Evolutionary conservation across 2,113 vertebrate genomes (phyloP).

Genomic region (Apeltes quadracus): DNA sequence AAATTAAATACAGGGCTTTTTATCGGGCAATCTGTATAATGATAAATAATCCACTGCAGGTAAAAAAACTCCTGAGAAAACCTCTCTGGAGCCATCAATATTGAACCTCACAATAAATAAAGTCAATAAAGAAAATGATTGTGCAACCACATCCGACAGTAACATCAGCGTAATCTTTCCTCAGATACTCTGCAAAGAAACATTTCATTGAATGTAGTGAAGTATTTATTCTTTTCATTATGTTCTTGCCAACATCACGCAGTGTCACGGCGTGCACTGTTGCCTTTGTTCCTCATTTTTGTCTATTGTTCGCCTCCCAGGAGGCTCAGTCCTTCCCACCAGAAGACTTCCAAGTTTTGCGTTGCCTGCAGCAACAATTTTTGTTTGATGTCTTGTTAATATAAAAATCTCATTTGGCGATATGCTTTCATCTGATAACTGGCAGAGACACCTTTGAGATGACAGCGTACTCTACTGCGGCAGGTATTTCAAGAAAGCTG

Average conservation of each 20-base stretch:
- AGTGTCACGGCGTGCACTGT: background rate
- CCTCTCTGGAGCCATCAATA: background rate
- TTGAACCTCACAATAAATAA: background rate
- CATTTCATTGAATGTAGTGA: background rate
- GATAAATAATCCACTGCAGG: background rate
- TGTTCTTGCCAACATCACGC: background rate
- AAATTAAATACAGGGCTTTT: slow-evolving; percentile 31
- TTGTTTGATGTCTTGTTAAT: background rate
- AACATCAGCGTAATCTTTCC: too few species aligned
- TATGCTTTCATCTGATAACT: background rate
- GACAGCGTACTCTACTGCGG: fast-evolving
- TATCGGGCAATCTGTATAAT: slow-evolving; percentile 18
- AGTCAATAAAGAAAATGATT: background rate
- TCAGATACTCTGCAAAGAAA: background rate
- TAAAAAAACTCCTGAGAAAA: background rate
- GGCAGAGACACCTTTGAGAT: background rate
- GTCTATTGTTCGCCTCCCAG: background rate
- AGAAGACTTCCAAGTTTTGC: background rate
- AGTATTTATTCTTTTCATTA: background rate
- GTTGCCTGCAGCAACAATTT: background rate
- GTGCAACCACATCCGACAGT: background rate
- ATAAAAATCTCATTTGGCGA: slow-evolving; percentile 1
- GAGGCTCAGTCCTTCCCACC: background rate
- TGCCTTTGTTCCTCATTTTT: slow-evolving; percentile 17
- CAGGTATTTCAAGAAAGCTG: background rate